Percentiles rank a stretch among this genome's conserved stretches.
These are phyloP conservation scores for Leucozona laternaria DNA, from an alignment of 2,888 invertebrate genomes.

Conservation along the genomic window DNA sequence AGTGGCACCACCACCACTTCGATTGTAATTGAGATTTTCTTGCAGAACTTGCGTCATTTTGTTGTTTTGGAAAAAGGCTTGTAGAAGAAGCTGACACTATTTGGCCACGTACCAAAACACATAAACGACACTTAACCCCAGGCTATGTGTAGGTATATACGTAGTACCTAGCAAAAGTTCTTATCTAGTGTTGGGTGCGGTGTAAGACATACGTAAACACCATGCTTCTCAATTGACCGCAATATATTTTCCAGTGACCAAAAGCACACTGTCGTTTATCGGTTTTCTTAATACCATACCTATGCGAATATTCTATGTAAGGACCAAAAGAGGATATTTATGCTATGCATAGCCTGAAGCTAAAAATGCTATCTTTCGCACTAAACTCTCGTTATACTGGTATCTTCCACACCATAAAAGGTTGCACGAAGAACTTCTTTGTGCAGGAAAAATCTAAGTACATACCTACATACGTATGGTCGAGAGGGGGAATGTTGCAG, in stretches of 20 bases:
- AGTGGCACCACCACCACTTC: background rate
- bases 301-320: slow-evolving; percentile 1
- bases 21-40: slow-evolving; percentile 35
- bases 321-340: slow-evolving; percentile 44
- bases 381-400: slow-evolving; percentile 25
- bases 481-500: slow-evolving; percentile 9
- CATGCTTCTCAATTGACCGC: slow-evolving; percentile 62
- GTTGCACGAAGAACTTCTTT: slow-evolving; percentile 24
- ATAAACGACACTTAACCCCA: slow-evolving; percentile 21
- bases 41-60: slow-evolving; percentile 23
- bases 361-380: slow-evolving; percentile 64
- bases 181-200: slow-evolving; percentile 47
- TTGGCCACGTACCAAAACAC: slow-evolving; percentile 52
- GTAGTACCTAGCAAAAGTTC: slow-evolving; percentile 39
- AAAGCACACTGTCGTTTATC: slow-evolving; percentile 38
- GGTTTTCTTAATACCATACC: slow-evolving; percentile 13
- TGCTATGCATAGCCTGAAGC: slow-evolving; percentile 50
- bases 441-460: slow-evolving; percentile 5
- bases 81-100: background rate
- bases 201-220: background rate
- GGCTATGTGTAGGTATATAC: background rate
- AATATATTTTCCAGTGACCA: slow-evolving; percentile 68
- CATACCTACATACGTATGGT: slow-evolving; percentile 4
- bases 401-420: slow-evolving; percentile 17
- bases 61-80: slow-evolving; percentile 24